Conservation (phyloP, 2,113 vertebrate species). For the Phaethon lepturus region DNA sequence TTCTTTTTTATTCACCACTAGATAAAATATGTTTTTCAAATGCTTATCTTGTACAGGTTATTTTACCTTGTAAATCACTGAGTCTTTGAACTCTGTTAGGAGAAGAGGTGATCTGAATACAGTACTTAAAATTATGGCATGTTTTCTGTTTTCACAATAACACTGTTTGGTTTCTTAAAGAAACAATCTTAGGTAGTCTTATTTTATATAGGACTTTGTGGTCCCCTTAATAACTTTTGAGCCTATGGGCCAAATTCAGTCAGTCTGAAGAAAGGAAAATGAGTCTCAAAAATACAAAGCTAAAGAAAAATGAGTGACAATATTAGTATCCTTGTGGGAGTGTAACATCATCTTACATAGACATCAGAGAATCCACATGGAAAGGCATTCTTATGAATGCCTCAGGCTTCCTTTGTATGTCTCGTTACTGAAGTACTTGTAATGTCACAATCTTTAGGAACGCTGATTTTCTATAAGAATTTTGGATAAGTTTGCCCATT, state of each 20-base stretch:
- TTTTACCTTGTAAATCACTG: neutral
- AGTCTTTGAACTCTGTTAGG: neutral
- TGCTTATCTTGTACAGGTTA: neutral
- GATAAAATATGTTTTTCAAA: neutral
- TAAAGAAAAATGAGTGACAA: neutral
- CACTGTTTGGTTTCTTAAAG: neutral
- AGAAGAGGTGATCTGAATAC: neutral
- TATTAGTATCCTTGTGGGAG: neutral
- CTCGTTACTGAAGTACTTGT: neutral
- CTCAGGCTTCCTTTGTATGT: neutral
- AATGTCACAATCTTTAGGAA: neutral
- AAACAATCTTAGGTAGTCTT: neutral
- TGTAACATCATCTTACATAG: neutral
- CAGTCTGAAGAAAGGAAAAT: neutral
- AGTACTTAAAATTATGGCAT: neutral
- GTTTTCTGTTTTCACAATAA: neutral
- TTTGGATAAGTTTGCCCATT: neutral
- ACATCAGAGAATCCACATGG: neutral
- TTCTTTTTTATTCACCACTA: neutral
- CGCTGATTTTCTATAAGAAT: neutral
- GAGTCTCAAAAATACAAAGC: neutral
- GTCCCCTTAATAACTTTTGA: neutral
- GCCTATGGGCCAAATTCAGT: neutral
- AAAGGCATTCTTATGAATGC: neutral
- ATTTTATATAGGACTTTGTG: neutral